Evolutionary conservation across 2,888 invertebrate species (phyloP).

Genomic region (Caradrina clavipalpis): DNA sequence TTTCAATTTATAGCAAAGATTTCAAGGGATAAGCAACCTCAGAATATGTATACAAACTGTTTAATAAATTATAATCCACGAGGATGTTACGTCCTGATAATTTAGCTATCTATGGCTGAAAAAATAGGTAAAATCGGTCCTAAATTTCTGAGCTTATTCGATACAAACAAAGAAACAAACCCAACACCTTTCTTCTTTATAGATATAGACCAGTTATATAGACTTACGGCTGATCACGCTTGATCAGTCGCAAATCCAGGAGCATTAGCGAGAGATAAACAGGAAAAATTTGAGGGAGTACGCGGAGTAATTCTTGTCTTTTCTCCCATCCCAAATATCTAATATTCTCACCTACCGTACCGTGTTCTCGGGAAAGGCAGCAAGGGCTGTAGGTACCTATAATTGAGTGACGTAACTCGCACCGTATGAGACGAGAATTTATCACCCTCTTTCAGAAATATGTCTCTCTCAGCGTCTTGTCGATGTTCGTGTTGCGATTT

Average conservation of each 20-base stretch:
- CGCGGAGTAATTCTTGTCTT: constrained; percentile 22
- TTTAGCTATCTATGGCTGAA: no score
- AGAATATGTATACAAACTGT: no score
- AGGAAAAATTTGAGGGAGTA: constrained; percentile 13
- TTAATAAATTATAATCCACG: no score
- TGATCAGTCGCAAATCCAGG: not conserved
- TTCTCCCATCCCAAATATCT: constrained; percentile 4
- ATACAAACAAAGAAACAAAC: no score
- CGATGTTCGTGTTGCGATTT: not conserved
- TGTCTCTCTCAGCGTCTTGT: constrained; percentile 5
- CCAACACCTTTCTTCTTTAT: no score
- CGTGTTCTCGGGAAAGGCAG: constrained; percentile 19
- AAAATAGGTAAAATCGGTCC: no score
- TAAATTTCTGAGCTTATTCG: no score
- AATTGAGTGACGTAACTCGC: constrained; percentile 11
- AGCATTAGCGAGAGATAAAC: constrained; percentile 28
- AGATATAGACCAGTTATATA: no score
- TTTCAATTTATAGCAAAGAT: no score
- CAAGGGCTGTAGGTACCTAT: not conserved
- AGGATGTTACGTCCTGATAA: no score
- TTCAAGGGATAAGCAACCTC: no score
- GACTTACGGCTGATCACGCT: not conserved
- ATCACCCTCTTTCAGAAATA: constrained; percentile 16
- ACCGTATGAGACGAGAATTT: constrained; percentile 21
- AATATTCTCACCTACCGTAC: constrained; percentile 30